Evolutionary conservation across 2,888 invertebrate genomes (phyloP), one percentile per base, ranked within the genome.

Genomic region (Laspeyria flexula): DNA sequence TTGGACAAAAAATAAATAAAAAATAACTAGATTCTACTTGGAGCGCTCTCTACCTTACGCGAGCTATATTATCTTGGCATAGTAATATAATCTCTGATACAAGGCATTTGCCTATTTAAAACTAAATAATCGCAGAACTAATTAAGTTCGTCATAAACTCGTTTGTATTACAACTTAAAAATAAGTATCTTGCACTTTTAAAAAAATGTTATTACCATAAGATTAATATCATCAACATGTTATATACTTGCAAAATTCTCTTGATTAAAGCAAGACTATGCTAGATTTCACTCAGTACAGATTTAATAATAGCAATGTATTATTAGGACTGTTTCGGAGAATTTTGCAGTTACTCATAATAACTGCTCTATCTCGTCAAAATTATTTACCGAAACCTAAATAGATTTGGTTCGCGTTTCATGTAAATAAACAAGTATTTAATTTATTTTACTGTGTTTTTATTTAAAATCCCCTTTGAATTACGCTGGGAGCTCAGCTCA

Each of bases 341-440:
- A 83, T 84, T 86, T 82, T 85, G 81, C 77, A 76, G 68, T 67
- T 78, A 75, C 77, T 75, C 71, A 59, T 75, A 71, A 59, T 80
- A 79, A 75, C 78, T 75, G 75, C 77, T 79, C 76, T 85, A 85
- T 79, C 85, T 87, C 82, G 81, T 85, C 86, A 75, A 83, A 82
- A 78, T 83, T 81, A 77, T 83, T 77, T 81, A 80, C 79, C 71
- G 85, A 84, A 79, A 82, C 79, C 78, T 66, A 69, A 79, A 85
- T 83, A 84, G 80, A 83, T 86, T 89, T 88, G 89, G 87, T 89
- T 90, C 81, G 86, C 86, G 88, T 90, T 90, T 90, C 90, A 90
- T 93, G 93, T 93, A 93, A 92, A 93, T 93, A 93, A 92, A 92
- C 80, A 83, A 88, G 88, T 87, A 89, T 86, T 82, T 88, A 85